Evolutionary conservation across 2,888 invertebrate genomes (phyloP), one percentile per base, ranked within the genome.

Genomic region (Melanchra persicariae): DNA sequence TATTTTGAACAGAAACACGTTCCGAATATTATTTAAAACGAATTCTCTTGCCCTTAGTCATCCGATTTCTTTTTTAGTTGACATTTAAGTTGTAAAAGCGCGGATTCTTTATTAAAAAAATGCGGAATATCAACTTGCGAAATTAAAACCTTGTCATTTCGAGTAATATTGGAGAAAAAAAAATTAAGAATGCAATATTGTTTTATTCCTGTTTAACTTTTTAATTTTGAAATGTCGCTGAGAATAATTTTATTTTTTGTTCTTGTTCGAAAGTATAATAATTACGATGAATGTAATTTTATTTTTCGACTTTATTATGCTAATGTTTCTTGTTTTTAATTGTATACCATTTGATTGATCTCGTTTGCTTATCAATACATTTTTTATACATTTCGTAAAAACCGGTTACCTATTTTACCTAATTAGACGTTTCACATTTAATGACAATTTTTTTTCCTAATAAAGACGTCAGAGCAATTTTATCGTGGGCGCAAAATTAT

Each of bases 11-110:
- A 54, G 43, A 77, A 85, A 84, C 85, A 68, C 64, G 83, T 83
- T 83, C 37, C 62, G 30, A 63, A 76, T 68, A 74, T 74, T 78
- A 67, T 73, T 49, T 73, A 73, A 82, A 77, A 62, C 17, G 71
- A 69, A 82, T 75, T 82, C 74, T 77, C 49, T 37, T 59, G 82
- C 86, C 84, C 84, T 85, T 85, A 85, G 84, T 84, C 84, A 84
- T 82, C 68, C 74, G 84, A 84, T 84, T 84, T 83, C 86, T 85
- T 85, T 84, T 81, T 63, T 67, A 45, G 71, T 77, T 84, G 84
- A 79, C 84, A 83, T 84, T 83, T 78, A 83, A 76, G 26, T 67
- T 71, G 78, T 79, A 84, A 84, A 85, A 81, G 70, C 63, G 54
- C 6, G 47, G 58, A 72, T 71, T 79, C 67, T 83, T 81, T 70